Conservation (phyloP, 2,113 vertebrate genomes). For the Coregonus clupeaformis region DNA sequence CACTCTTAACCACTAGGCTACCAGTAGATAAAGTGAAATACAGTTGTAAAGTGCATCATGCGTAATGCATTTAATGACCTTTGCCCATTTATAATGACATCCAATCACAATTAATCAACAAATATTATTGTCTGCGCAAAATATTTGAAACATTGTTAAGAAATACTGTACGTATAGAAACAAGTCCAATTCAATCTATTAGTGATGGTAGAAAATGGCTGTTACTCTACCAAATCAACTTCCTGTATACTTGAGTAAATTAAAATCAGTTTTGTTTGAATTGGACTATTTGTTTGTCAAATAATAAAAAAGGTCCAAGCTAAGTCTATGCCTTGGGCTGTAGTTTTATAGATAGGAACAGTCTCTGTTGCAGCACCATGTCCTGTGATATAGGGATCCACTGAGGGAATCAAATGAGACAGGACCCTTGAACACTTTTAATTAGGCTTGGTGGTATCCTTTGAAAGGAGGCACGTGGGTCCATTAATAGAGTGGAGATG, state of each 20-base stretch:
- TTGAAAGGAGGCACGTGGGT: constrained; percentile 18
- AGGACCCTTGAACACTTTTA: constrained; percentile 27
- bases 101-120: neutral
- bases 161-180: neutral
- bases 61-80: neutral
- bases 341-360: neutral
- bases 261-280: neutral
- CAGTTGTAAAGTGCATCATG: too few relatives aligned
- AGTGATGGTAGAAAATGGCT: neutral
- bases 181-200: neutral
- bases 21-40: too few relatives aligned
- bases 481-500: constrained; percentile 7
- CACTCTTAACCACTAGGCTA: too few relatives aligned
- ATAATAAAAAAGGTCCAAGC: neutral
- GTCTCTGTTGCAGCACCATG: constrained; percentile 6
- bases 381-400: neutral
- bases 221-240: neutral
- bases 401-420: constrained; percentile 15
- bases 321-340: neutral
- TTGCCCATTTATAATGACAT: neutral
- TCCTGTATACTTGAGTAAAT: neutral
- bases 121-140: neutral
- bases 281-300: neutral
- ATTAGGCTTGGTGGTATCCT: constrained; percentile 18
- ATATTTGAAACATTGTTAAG: neutral